Evolutionary conservation across 1,140 invertebrate species (phyloP), one percentile per base, ranked within the genome.

Genomic region (Brachionus calyciflorus): DNA sequence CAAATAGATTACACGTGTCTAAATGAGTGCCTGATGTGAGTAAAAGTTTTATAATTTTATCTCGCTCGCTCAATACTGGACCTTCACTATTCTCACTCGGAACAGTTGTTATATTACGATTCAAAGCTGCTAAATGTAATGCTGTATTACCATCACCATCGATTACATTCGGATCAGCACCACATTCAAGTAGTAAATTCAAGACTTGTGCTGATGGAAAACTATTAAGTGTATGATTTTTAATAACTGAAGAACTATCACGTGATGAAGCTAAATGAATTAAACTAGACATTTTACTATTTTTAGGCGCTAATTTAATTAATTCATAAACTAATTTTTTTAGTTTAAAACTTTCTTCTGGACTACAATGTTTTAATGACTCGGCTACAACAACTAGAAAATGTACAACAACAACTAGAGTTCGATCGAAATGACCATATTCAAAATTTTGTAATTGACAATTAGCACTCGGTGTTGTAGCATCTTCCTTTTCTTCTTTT

Each of bases 371-470:
- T 21, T 79, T 78, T 10, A 78, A 77, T 87, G 88, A 26, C 26
- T 91, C 89, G 79, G 92, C 86, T 19, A 93, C 83, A 79, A 90
- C 91, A 21, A 90, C 90, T 63, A 93, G 84, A 80, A 86, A 63
- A 81, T 94, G 91, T 77, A 95, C 86, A 4, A 91, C 90, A 79
- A 93, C 92, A n/a, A 93, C 89, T 76, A 96, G 84, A 28, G 93
- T 90, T 78, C 92, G 88, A 80, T 92, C 91, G 48, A 94, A 87
- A 77, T 91, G 90, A 30, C 88, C 89, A 46, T 89, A 83, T 81
- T 93, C 91, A 49, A 73, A 73, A 21, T 73, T 73, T 55, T 75
- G 51, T 3, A 28, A 19, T n/a, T 33, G 12, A 41, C n/a, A n/a
- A n/a, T 48, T 17, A 40, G 44, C n/a, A 24, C 41, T 77, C 9